These are phyloP conservation scores for Limenitis camilla DNA, from an alignment of 2,888 invertebrate genomes.

Conservation along the genomic window DNA sequence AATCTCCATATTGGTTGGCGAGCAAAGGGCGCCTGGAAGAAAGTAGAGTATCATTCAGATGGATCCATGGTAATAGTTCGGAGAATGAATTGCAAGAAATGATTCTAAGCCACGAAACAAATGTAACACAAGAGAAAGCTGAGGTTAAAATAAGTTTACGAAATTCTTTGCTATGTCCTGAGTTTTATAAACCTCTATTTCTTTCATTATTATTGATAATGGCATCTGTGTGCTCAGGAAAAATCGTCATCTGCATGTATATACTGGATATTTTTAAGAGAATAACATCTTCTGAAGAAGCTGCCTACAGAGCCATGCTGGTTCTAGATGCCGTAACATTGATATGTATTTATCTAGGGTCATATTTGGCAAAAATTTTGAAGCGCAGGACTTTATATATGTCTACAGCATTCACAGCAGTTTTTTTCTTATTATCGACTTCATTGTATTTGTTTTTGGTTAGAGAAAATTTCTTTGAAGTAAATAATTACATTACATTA, in stretches of 20 bases:
- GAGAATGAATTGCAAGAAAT: neutral
- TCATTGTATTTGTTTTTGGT: conserved; percentile 46
- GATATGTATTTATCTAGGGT: conserved; percentile 29
- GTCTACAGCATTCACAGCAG: conserved; percentile 35
- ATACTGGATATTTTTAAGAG: conserved; percentile 40
- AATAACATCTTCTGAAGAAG: conserved; percentile 38
- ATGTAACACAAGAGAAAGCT: too few relatives aligned
- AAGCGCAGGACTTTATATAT: conserved; percentile 37
- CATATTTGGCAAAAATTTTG: conserved; percentile 25
- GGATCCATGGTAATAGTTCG: conserved; percentile 39
- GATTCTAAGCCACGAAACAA: neutral
- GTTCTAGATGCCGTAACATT: conserved; percentile 51
- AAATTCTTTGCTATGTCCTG: too few relatives aligned
- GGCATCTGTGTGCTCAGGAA: conserved; percentile 43
- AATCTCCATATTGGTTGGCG: conserved; percentile 41
- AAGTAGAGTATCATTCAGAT: conserved; percentile 35
- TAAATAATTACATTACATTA: conserved; percentile 38
- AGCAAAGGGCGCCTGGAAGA: conserved; percentile 43
- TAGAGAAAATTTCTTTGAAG: conserved; percentile 29
- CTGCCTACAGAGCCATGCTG: conserved; percentile 46
- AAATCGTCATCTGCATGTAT: conserved; percentile 40
- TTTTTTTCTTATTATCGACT: conserved; percentile 39
- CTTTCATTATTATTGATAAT: conserved; percentile 35
- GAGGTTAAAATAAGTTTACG: too few relatives aligned
- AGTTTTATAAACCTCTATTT: conserved; percentile 40